phyloP scores from a whole-genome alignment of 2,888 invertebrate genomes.

The Dromius quadrimaculatus region DNA sequence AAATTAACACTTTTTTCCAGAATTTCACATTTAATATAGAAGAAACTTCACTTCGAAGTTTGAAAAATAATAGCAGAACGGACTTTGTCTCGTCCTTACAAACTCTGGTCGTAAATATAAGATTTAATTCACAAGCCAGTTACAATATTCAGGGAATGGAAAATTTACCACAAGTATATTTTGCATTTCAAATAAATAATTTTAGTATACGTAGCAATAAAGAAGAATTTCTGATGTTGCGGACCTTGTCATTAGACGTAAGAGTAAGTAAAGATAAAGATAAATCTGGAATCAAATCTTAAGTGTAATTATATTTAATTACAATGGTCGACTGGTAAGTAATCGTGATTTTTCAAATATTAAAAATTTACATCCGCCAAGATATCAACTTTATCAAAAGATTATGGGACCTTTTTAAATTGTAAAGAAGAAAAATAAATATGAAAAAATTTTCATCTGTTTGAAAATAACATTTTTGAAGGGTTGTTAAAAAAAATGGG shows the following conservation, averaged over 20 bases:
- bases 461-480: too few species aligned
- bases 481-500: too few species aligned
- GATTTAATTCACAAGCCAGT: slow-evolving; percentile 43
- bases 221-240: slow-evolving; percentile 71
- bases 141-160: slow-evolving; percentile 58
- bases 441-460: too few species aligned
- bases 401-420: too few species aligned
- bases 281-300: too few species aligned
- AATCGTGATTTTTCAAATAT: slow-evolving; percentile 43
- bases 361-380: too few species aligned
- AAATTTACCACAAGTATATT: slow-evolving; percentile 71
- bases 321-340: too few species aligned
- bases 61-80: slow-evolving; percentile 76
- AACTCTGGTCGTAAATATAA: slow-evolving; percentile 56
- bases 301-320: too few species aligned
- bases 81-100: slow-evolving; percentile 75
- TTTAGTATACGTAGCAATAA: slow-evolving; percentile 73
- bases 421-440: too few species aligned
- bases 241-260: slow-evolving; percentile 74
- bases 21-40: slow-evolving; percentile 72
- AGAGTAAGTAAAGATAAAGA: too few species aligned
- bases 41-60: slow-evolving; percentile 77
- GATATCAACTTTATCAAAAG: too few species aligned
- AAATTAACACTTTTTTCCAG: slow-evolving; percentile 14
- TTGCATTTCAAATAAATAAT: slow-evolving; percentile 75